Conservation (phyloP, 2,888 invertebrate species). For the Alloplasta piceator region DNA sequence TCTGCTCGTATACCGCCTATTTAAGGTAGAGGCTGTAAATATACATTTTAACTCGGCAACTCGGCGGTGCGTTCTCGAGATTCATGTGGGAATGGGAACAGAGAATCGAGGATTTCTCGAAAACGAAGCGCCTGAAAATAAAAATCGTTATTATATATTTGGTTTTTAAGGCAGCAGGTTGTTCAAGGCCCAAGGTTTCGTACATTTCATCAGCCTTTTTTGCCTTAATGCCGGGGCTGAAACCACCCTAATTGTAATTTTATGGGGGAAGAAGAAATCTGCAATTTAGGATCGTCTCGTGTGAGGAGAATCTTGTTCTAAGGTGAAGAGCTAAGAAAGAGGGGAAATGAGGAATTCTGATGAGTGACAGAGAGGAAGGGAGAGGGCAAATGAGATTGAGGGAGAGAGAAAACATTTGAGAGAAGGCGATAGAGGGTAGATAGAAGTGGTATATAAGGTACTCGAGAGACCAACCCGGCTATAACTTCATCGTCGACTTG, state of each 20-base stretch:
- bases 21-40: constrained; percentile 26
- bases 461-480: constrained; percentile 63
- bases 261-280: constrained; percentile 64
- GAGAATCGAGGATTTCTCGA: background rate
- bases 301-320: constrained; percentile 42
- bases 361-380: constrained; percentile 27
- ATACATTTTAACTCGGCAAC: constrained; percentile 30
- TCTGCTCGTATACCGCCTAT: constrained; percentile 36
- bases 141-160: constrained; percentile 32
- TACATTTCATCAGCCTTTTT: constrained; percentile 9
- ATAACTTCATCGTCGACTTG: constrained; percentile 73
- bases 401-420: constrained; percentile 37
- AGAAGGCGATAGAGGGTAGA: constrained; percentile 53
- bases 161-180: constrained; percentile 35
- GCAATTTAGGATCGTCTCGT: constrained; percentile 65
- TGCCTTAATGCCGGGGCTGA: background rate
- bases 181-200: constrained; percentile 10
- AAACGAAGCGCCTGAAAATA: background rate
- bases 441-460: constrained; percentile 59
- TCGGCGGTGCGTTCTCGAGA: constrained; percentile 6
- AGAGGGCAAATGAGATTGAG: constrained; percentile 33
- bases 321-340: constrained; percentile 36
- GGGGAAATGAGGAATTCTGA: constrained; percentile 39
- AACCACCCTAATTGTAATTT: constrained; percentile 67
- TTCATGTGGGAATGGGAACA: constrained; percentile 53